Evolutionary conservation across 2,888 invertebrate genomes (phyloP).

Genomic region (Seira ritae): DNA sequence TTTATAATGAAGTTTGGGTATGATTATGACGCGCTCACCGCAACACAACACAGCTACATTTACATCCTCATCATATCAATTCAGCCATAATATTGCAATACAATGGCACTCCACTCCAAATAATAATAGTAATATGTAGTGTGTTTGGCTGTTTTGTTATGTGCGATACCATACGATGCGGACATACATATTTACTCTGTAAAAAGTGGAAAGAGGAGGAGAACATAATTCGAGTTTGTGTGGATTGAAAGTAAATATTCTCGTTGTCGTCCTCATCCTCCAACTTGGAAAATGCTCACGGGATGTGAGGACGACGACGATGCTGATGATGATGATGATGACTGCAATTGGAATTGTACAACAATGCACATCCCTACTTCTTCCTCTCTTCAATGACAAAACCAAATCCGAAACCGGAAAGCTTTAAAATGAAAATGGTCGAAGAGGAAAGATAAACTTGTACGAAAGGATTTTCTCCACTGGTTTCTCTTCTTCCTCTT

Average conservation of each 20-base stretch:
- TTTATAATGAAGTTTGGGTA: neutral
- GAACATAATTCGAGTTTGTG: neutral
- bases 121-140: neutral
- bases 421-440: constrained; percentile 34
- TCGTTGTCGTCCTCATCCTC: neutral
- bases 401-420: constrained; percentile 26
- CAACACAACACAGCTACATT: neutral
- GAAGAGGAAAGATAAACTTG: constrained; percentile 51
- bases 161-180: neutral
- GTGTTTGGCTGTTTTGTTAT: neutral
- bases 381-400: constrained; percentile 19
- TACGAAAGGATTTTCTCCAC: constrained; percentile 5
- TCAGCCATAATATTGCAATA: too few relatives aligned
- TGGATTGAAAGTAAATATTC: neutral
- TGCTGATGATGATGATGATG: too few relatives aligned
- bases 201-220: neutral
- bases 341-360: neutral
- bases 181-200: neutral
- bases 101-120: neutral
- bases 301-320: too few relatives aligned
- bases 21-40: neutral
- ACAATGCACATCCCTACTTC: neutral
- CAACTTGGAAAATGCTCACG: too few relatives aligned
- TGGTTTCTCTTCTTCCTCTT: neutral
- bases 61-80: neutral